These are phyloP conservation scores for Zapus hudsonius DNA, from an alignment of 2,113 vertebrate species.

Conservation along the genomic window DNA sequence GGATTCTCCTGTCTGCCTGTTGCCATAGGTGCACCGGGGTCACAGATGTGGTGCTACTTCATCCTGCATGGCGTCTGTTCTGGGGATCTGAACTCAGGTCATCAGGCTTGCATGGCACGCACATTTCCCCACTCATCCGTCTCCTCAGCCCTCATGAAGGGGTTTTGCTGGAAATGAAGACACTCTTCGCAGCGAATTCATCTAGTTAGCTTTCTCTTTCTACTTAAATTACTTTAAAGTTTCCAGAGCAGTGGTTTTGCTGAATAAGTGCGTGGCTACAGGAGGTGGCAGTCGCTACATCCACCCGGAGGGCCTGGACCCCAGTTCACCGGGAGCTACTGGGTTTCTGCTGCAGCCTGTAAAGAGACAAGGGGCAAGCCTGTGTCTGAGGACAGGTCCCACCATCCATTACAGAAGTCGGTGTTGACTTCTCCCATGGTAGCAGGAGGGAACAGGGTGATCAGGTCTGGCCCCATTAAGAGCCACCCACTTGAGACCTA, in stretches of 20 bases:
- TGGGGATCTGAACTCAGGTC: no score
- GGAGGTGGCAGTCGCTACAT: background rate
- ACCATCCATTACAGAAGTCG: background rate
- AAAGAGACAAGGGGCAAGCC: no score
- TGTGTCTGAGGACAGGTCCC: background rate
- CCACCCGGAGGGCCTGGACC: background rate
- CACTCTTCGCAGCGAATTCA: no score
- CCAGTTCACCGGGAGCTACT: background rate
- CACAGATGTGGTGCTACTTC: no score
- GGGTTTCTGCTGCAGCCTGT: background rate
- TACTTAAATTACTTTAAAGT: background rate
- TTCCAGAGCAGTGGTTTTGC: background rate
- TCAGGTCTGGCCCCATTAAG: background rate
- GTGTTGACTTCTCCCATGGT: background rate
- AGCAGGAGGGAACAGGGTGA: background rate
- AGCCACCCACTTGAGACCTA: background rate
- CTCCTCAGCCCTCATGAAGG: background rate
- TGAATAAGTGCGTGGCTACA: no score
- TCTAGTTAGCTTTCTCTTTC: background rate
- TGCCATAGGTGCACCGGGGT: no score
- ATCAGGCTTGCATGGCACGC: no score
- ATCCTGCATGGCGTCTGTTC: no score
- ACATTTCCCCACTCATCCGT: no score
- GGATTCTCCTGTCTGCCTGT: no score
- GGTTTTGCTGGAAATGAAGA: background rate